These are phyloP conservation scores for Drosophila nr. perissopoda DNA, from an alignment of 2,888 invertebrate species.

Conservation along the genomic window DNA sequence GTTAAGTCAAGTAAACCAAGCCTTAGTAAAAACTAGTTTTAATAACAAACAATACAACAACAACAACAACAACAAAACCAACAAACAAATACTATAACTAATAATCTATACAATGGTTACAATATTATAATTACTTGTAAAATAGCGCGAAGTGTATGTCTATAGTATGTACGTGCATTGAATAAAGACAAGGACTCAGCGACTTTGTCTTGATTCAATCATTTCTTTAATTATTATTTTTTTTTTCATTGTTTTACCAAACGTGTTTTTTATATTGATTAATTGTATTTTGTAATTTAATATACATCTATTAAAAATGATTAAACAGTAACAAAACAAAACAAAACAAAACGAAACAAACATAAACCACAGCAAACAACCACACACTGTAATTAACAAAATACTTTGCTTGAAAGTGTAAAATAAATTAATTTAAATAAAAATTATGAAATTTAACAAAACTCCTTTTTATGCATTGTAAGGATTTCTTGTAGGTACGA, in stretches of 20 bases:
- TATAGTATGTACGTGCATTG: conserved; percentile 23
- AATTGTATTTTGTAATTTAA: conserved; percentile 55
- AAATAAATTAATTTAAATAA: conserved; percentile 78
- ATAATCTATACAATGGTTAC: conserved; percentile 56
- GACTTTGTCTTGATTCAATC: conserved; percentile 39
- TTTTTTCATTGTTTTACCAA: conserved; percentile 48
- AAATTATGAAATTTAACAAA: conserved; percentile 66
- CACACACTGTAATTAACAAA: conserved; percentile 72
- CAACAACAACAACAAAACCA: conserved; percentile 17
- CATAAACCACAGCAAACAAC: conserved; percentile 42
- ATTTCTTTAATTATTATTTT: conserved; percentile 51
- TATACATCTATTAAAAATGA: conserved; percentile 39
- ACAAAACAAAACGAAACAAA: conserved; percentile 44
- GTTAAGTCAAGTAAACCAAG: conserved; percentile 75
- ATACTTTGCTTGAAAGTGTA: conserved; percentile 73
- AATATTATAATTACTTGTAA: conserved; percentile 66
- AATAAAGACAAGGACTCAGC: conserved; percentile 1
- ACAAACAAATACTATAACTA: conserved; percentile 45
- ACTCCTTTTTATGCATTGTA: neutral
- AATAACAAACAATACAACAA: conserved; percentile 44
- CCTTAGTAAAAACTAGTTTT: conserved; percentile 78
- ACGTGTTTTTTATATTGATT: conserved; percentile 49
- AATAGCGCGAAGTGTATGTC: conserved; percentile 58
- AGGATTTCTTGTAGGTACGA: neutral
- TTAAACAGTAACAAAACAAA: conserved; percentile 46